Base-by-base conservation (phyloP, 2,888 invertebrate genomes). In the Cecidostiba fungosa region DNA sequence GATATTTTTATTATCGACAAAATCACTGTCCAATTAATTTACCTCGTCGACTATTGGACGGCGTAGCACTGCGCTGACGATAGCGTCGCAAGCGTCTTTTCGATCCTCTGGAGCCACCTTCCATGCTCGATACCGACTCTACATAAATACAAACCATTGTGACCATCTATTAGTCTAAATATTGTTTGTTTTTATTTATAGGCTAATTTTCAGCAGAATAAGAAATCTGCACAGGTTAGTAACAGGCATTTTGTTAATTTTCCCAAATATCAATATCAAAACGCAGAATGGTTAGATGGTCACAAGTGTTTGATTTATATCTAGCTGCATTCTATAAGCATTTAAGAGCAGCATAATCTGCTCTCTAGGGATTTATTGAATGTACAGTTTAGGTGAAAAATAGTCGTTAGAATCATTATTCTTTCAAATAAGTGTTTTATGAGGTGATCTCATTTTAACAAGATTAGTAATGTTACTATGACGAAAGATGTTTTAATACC, bases 71-170 rank as follows among this genome's bases (percentile, higher is more conserved):
- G 90, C 92, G 91, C 88, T 91, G 92, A 85, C 92, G 91, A 81
- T 91, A 90, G 50, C 91, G 92, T 88, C 89, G 91, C 87, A 88
- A 81, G 87, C 92, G 92, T 88, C 93, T 92, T 89, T 92, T 91
- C 88, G 92, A 92, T 87, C 92, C 92, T 89, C 92, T 92, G 88
- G 94, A 92, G 89, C 94, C 95, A 93, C 93, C 94, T 94, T 95
- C 95, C 94, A 95, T 94, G 91, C 95, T 95, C 92, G 95, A 95
- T 91, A 95, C 94, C 89, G 95, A 95, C 88, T 95, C 95, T 95
- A 94, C 92, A 92, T 91, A 91, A 86, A 92, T 90, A 92, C 90
- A 91, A 92, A 92, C 92, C 89, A 91, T 92, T 92, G 93, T 93
- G 93, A 93, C 93, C 93, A 93, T 92, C 92, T 89, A 86, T 88